These are phyloP conservation scores for Setophaga coronata DNA, from an alignment of 2,113 vertebrate genomes.

Conservation along the genomic window DNA sequence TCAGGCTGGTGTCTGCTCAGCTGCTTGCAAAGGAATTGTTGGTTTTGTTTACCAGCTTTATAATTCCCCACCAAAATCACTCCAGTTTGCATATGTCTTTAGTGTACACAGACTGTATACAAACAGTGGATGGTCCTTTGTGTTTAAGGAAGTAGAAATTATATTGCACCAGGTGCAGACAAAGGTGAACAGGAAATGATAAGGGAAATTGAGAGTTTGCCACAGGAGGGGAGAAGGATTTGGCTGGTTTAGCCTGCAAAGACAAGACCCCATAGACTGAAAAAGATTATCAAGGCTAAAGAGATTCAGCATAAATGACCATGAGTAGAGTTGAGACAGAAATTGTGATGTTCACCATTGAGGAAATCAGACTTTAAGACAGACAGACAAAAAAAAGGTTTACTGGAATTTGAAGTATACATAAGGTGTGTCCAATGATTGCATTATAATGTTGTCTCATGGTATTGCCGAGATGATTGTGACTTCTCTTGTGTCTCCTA, in stretches of 20 bases:
- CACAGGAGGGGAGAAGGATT: neutral
- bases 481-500: neutral
- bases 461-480: neutral
- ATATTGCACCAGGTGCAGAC: neutral
- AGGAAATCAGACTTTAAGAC: neutral
- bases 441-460: fast-evolving
- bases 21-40: neutral
- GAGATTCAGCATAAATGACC: neutral
- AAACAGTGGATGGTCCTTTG: neutral
- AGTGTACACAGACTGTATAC: neutral
- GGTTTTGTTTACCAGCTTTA: neutral
- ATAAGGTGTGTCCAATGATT: neutral
- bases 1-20: neutral
- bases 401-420: neutral
- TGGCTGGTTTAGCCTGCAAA: neutral
- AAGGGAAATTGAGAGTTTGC: neutral
- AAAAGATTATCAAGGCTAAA: neutral
- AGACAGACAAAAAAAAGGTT: neutral
- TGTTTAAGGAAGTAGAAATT: neutral
- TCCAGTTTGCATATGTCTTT: neutral
- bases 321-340: neutral
- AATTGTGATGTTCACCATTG: fast-evolving
- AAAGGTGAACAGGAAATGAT: neutral
- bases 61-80: neutral
- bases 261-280: neutral